Evolutionary conservation across 2,797 vertebrate species (phyloP).

Genomic region (Limnodromus scolopaceus): DNA sequence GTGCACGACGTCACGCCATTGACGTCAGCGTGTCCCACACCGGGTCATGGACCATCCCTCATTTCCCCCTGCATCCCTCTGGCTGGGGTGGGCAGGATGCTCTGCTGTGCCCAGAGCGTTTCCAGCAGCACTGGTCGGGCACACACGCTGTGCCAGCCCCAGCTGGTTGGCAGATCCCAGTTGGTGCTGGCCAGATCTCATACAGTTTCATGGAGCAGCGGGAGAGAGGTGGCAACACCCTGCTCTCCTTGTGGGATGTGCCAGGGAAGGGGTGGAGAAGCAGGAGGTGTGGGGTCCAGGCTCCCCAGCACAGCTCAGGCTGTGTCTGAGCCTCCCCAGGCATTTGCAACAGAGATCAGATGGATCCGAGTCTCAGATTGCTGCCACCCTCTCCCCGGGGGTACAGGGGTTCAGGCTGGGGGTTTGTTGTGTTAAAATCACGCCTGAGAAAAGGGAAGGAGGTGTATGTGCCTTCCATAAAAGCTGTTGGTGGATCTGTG

Average conservation of each 20-base stretch:
- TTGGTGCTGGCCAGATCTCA: not conserved
- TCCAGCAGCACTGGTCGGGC: not conserved
- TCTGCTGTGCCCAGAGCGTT: not conserved
- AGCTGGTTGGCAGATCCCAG: not conserved
- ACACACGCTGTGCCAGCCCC: not conserved
- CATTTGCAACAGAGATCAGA: fast-evolving
- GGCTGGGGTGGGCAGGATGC: fast-evolving
- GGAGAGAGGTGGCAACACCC: not conserved
- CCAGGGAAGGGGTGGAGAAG: not conserved
- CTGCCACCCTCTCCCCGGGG: not conserved
- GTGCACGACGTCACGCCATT: fast-evolving
- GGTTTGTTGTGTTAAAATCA: not conserved
- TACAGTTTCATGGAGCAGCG: not conserved
- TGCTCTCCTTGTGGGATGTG: not conserved
- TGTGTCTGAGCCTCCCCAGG: not conserved
- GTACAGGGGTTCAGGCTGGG: not conserved
- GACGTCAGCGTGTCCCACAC: not conserved
- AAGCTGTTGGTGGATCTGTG: not conserved
- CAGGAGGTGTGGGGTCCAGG: fast-evolving
- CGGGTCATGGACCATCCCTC: not conserved
- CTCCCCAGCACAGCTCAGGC: not conserved
- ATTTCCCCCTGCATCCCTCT: fast-evolving
- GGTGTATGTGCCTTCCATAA: not conserved
- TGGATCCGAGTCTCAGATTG: not conserved
- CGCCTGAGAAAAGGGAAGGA: not conserved